Conservation (phyloP, 1,140 invertebrate genomes). For the Dysdera silvatica region DNA sequence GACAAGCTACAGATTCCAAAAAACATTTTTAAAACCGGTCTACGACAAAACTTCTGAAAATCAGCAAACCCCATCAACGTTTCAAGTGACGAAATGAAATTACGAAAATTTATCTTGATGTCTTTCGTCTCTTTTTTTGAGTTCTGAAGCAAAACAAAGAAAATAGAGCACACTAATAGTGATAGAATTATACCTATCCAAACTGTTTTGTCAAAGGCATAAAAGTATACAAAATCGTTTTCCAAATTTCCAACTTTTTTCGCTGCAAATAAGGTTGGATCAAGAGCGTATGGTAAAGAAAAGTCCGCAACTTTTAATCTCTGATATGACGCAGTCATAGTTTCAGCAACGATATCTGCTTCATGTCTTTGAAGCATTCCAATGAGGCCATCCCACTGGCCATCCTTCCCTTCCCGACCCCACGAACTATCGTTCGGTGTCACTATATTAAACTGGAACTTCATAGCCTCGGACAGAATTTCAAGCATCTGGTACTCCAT, state of each 20-base stretch:
- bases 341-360: neutral
- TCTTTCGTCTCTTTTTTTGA: too few species aligned
- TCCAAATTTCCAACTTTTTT: neutral
- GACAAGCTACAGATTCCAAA: too few species aligned
- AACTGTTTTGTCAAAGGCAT: neutral
- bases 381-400: slow-evolving; percentile 4
- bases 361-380: slow-evolving; percentile 2
- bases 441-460: neutral
- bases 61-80: too few species aligned
- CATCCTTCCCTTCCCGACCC: neutral
- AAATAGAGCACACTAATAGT: too few species aligned
- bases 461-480: neutral
- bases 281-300: neutral
- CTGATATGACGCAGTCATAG: neutral
- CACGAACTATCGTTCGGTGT: neutral
- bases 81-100: too few species aligned
- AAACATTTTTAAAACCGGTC: too few species aligned
- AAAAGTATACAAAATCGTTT: neutral
- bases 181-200: slow-evolving; percentile 1
- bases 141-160: too few species aligned
- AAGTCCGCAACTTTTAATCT: slow-evolving; percentile 1
- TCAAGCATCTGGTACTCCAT: too few species aligned
- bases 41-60: too few species aligned
- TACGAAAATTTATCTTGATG: too few species aligned
- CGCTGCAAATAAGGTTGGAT: neutral